Base-by-base conservation (phyloP, 2,888 invertebrate genomes). In the Ptychoptera contaminata region DNA sequence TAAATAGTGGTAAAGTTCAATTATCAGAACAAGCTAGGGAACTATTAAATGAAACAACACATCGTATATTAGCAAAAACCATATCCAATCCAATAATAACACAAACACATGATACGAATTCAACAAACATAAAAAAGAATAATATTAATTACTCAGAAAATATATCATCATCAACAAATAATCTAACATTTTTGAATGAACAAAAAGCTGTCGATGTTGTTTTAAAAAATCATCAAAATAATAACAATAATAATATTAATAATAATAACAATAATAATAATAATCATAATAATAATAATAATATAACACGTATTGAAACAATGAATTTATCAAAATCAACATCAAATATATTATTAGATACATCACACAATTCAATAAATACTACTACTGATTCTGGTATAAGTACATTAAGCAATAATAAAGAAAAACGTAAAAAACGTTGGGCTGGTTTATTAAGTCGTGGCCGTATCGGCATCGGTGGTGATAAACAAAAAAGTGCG, bases 371-470 rank as follows among this genome's bases (percentile, higher is more conserved):
- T 37, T 30, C 36, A n/a, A 31, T 43, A 8, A 37, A 37, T 15
- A 37, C 37, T 15, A 29, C 35, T 12, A 37, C 15, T 23, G 35
- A 41, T 42, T 46, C 46, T 10, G 38, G 32, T 15, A 40, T 31
- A 40, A 42, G 42, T n/a, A 34, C 35, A 35, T 34, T 34, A 34
- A 35, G 11, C 2, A 32, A 16, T 31, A 16, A 58, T 16, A 74
- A 81, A 57, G 72, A 76, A 62, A 77, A 76, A 60, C 74, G 75
- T 50, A 63, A 74, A 47, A 70, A 77, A 48, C 63, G 79, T 15
- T 80, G 81, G 79, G 79, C 77, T 11, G 71, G 82, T 54, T 16
- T 42, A 23, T 42, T 42, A 16, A 35, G 12, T 23, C 42, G 42
- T 12, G 42, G 34, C 10, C 34, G 34, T 16, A 11, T 32, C n/a